Evolutionary conservation across 2,797 vertebrate species (phyloP).

Genomic region (Neopelma chrysocephalum): DNA sequence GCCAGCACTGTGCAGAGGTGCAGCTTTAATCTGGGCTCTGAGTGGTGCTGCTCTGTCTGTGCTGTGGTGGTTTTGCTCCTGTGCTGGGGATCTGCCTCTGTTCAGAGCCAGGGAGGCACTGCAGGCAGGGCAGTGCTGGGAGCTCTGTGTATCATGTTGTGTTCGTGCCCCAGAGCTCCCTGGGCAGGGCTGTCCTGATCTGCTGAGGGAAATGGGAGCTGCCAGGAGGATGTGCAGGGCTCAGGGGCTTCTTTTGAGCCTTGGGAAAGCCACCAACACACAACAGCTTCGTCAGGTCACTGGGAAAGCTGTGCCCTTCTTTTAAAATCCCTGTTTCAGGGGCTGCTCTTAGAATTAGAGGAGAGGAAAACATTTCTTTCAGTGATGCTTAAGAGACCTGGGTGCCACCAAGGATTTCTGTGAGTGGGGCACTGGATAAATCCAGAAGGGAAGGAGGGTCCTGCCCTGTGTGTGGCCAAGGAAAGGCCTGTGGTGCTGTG

Average conservation of each 20-base stretch:
- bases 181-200: background rate
- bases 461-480: background rate
- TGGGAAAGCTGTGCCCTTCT: background rate
- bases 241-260: background rate
- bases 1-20: too few relatives aligned
- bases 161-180: background rate
- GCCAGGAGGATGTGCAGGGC: background rate
- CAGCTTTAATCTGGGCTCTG: background rate
- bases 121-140: background rate
- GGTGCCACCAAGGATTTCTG: background rate
- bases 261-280: background rate
- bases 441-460: background rate
- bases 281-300: background rate
- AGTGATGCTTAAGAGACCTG: background rate
- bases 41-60: background rate
- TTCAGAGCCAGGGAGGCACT: background rate
- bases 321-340: background rate
- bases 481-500: background rate
- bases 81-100: background rate
- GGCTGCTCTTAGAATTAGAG: background rate
- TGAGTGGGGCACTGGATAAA: background rate
- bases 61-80: background rate
- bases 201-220: background rate
- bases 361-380: background rate
- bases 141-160: background rate